Evolutionary conservation across 2,888 invertebrate species (phyloP), one percentile per base, ranked within the genome.

Genomic region (Drosophila acutilabella): DNA sequence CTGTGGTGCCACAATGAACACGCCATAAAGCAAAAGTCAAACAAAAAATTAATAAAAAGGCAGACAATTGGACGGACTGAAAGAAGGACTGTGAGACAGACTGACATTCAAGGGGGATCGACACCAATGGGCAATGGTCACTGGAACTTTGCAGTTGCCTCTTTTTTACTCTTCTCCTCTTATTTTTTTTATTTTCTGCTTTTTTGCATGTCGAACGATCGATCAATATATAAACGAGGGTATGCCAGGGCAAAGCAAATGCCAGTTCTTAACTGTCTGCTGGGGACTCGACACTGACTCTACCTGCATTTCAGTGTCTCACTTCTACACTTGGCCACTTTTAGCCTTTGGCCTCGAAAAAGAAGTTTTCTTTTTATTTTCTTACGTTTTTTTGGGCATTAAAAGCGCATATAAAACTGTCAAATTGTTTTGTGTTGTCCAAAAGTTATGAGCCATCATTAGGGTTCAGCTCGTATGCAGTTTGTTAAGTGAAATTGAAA

Each of bases 361-460:
- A 33, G 26, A 36, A 36, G 36, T 36, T 36, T 52, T 73, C 77
- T 71, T 30, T 8, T 30, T 30, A 8, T 30, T 8, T 30, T 30
- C 20, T 20, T 20, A 20, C 20, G 20, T 20, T 48, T 73, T 80
- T 71, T 57, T 13, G 53, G 82, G 86, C 82, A 85, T 82, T 88
- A 88, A 83, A 88, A 82, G 88, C 82, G 86, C 80, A 85, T 89
- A 90, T 89, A 89, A 90, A 91, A 90, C 90, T 91, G 90, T 90
- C 91, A 90, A 91, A 89, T 86, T 82, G 91, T 78, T 89, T 89
- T 84, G 86, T 85, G 82, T 72, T 77, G 75, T 74, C 72, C 74
- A 74, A 89, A 89, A 90, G 83, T 89, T 90, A 90, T 90, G 91
- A 85, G 75, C 75, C 87, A 86, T 91, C 91, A 90, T 91, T 90